These are phyloP conservation scores for Malacoraja senta DNA, from an alignment of 2,797 vertebrate species.

Conservation along the genomic window DNA sequence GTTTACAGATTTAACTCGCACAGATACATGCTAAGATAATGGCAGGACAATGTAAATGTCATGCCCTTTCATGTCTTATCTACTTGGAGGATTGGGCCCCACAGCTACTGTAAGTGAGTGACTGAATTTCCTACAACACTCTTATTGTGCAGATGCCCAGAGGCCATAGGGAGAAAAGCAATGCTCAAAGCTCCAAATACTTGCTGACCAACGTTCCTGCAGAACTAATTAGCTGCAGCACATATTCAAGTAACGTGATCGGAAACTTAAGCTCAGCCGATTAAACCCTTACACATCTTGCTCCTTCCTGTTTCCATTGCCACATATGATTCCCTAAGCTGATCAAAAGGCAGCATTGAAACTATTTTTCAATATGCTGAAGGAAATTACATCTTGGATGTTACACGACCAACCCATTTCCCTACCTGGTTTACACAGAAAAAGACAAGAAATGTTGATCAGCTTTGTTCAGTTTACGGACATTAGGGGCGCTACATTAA, in stretches of 20 bases:
- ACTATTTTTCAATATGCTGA: not conserved
- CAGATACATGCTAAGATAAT: constrained; percentile 25
- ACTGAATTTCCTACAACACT: constrained; percentile 30
- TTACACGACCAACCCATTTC: not conserved
- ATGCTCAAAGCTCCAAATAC: not conserved
- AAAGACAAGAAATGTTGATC: not conserved
- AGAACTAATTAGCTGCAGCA: not conserved
- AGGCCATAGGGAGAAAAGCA: not conserved
- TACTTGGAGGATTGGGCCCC: not conserved
- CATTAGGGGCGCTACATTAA: not conserved
- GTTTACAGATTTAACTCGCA: constrained; percentile 30
- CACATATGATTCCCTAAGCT: not conserved
- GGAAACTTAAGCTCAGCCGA: not conserved
- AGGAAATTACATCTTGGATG: not conserved
- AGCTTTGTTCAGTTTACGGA: not conserved
- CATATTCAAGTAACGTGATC: not conserved
- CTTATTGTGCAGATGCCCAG: constrained; percentile 16
- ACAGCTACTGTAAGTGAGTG: constrained; percentile 32
- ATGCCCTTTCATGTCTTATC: constrained; percentile 36
- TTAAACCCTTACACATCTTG: not conserved
- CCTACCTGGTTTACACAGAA: not conserved
- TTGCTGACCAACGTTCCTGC: constrained; percentile 26
- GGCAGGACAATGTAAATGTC: constrained; percentile 31
- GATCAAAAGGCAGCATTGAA: constrained; percentile 13
- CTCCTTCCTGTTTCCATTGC: constrained; percentile 8